These are phyloP conservation scores for Megastigmus dorsalis DNA, from an alignment of 2,888 invertebrate genomes.

Conservation along the genomic window DNA sequence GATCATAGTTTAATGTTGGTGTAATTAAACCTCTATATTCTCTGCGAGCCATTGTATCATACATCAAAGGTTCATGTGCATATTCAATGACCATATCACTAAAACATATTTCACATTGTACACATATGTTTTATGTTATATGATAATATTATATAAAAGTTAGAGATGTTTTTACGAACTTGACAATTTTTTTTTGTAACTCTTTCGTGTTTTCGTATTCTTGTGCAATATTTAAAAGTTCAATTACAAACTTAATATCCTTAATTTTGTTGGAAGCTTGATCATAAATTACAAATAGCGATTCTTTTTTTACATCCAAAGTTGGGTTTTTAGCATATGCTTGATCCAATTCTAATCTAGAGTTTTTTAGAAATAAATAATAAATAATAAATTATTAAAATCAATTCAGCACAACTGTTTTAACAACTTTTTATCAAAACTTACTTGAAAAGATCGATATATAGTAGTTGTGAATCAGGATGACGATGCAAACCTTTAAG, in stretches of 20 bases:
- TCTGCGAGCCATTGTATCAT: slow-evolving; percentile 79
- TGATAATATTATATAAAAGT: not conserved
- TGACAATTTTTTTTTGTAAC: slow-evolving; percentile 77
- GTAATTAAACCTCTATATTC: slow-evolving; percentile 76
- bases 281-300: slow-evolving; percentile 78
- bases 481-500: slow-evolving; percentile 86
- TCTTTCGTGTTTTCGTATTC: slow-evolving; percentile 78
- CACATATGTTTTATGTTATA: not conserved
- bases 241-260: slow-evolving; percentile 78
- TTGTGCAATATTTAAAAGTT: slow-evolving; percentile 78
- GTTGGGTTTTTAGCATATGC: slow-evolving; percentile 53
- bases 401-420: too few species aligned
- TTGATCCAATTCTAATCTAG: slow-evolving; percentile 63
- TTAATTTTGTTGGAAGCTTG: slow-evolving; percentile 78
- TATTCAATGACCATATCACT: slow-evolving; percentile 76
- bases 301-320: slow-evolving; percentile 37
- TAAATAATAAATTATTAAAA: too few species aligned
- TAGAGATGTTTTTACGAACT: slow-evolving; percentile 59
- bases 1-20: slow-evolving; percentile 59
- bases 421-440: too few species aligned
- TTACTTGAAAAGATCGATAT: slow-evolving; percentile 81
- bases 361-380: too few species aligned
- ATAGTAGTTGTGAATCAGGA: slow-evolving; percentile 81
- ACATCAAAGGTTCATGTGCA: slow-evolving; percentile 76
- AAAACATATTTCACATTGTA: not conserved